Evolutionary conservation across 1,140 invertebrate genomes (phyloP), one percentile per base, ranked within the genome.

Genomic region (Steinernema khuongi): DNA sequence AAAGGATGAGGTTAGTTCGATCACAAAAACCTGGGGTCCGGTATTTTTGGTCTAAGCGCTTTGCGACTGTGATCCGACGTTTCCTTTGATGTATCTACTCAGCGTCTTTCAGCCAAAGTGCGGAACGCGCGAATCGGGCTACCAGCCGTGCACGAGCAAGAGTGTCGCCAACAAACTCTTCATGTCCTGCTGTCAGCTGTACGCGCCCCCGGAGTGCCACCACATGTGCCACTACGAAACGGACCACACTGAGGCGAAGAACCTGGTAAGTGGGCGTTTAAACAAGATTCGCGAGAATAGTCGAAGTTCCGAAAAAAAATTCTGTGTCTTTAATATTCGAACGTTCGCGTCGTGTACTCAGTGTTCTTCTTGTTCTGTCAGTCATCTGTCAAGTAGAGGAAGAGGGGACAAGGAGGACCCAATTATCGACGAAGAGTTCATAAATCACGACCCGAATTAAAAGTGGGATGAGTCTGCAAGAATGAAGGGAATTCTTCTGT

Each of bases 161-260:
- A 71, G 67, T 31, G 77, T 78, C 4, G 77, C 77, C 14, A 74
- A 78, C 41, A 78, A 78, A 36, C 76, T 78, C 0, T 78, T 78
- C 72, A 31, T 69, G 41, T 50, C 77, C 18, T 78, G 77, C 68
- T 78, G 77, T 31, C 71, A 78, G 41, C 30, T 77, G 17, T 78
- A 78, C 67, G 77, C 74, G 4, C 72, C 75, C 11, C 69, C 74
- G 19, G 75, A 78, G 29, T 78, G 77, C 31, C 77, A 78, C 44
- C 60, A 68, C 18, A 70, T 78, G 71, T 78, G 77, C 33, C 31
- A 33, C 11, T 78, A 78, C 36, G 77, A 78, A 31, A 78, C 77
- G n/a, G 76, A 77, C 44, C 75, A 78, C 14, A 28, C 66, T 18
- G 68, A 70, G 0, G 72, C 76, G n/a, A 73, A 76, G 67, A 78